Evolutionary conservation across 2,797 vertebrate species (phyloP).

Genomic region (Artibeus jamaicensis): DNA sequence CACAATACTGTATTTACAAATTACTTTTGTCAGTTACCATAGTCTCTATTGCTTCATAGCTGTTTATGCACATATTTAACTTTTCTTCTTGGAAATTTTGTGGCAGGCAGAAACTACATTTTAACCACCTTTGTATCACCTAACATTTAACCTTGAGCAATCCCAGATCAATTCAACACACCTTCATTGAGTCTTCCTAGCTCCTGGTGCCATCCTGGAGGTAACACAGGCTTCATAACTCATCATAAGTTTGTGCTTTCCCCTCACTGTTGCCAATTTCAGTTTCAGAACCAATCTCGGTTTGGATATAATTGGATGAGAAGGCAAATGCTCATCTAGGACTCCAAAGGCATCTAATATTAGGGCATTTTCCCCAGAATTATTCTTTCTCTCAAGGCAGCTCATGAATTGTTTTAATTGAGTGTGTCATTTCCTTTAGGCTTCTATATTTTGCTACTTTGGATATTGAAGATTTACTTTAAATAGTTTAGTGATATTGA

Average conservation of each 20-base stretch:
- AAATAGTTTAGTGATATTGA: not conserved
- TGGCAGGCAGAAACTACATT: not conserved
- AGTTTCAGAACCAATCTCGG: rapidly evolving
- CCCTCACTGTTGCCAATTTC: rapidly evolving
- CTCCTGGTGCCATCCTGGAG: rapidly evolving
- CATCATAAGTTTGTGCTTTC: rapidly evolving
- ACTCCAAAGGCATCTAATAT: not conserved
- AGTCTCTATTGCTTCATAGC: rapidly evolving
- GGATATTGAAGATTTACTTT: not conserved
- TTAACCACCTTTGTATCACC: too few species aligned
- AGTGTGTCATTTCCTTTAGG: slow-evolving; percentile 6
- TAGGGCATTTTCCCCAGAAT: not conserved
- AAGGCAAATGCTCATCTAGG: rapidly evolving
- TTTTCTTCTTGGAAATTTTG: not conserved
- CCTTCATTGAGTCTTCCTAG: rapidly evolving
- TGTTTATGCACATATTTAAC: rapidly evolving
- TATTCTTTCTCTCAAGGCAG: not conserved
- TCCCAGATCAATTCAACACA: not conserved
- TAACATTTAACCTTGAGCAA: too few species aligned
- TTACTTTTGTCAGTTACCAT: rapidly evolving
- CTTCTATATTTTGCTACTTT: not conserved
- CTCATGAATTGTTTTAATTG: not conserved
- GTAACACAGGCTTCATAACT: rapidly evolving
- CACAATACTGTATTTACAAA: rapidly evolving
- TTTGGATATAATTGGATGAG: not conserved